These are phyloP conservation scores for pig (Sus scrofa) DNA, from an alignment of 2,113 vertebrate species.

Conservation along the genomic window DNA sequence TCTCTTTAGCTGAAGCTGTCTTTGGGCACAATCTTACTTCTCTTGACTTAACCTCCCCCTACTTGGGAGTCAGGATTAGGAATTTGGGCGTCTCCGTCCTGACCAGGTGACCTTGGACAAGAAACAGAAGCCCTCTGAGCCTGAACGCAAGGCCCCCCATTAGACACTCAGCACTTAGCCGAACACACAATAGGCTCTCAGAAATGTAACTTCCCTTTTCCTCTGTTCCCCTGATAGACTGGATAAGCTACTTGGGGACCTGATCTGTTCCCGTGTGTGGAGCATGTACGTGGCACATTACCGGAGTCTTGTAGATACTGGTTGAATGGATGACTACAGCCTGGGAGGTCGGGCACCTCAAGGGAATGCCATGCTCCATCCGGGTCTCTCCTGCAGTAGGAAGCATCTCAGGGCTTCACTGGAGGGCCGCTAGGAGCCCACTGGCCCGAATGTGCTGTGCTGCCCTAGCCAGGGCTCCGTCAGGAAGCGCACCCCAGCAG, in stretches of 20 bases:
- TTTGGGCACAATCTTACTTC: not conserved
- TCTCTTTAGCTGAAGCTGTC: not conserved
- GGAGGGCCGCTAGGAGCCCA: not conserved
- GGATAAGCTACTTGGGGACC: not conserved
- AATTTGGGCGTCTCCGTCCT: not conserved
- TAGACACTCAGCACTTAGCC: not conserved
- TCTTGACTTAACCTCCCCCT: not conserved
- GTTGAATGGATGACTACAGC: not conserved
- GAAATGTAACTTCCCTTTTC: not conserved
- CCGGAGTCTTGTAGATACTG: not conserved
- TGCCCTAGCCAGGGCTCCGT: not conserved
- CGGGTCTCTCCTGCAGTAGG: not conserved
- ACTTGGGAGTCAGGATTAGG: not conserved
- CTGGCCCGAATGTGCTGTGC: not conserved
- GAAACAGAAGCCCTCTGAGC: not conserved
- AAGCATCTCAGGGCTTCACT: not conserved
- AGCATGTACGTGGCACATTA: not conserved
- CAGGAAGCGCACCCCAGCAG: not conserved
- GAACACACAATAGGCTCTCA: fast-evolving
- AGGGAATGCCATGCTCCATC: not conserved
- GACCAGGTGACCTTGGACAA: not conserved
- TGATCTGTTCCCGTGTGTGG: not conserved
- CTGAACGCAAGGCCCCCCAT: not conserved
- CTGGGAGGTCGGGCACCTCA: not conserved
- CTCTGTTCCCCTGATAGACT: not conserved